Percentiles rank a stretch among this genome's conserved stretches.
phyloP scores from a whole-genome alignment of 2,113 vertebrate genomes.

The Sorex fumeus region DNA sequence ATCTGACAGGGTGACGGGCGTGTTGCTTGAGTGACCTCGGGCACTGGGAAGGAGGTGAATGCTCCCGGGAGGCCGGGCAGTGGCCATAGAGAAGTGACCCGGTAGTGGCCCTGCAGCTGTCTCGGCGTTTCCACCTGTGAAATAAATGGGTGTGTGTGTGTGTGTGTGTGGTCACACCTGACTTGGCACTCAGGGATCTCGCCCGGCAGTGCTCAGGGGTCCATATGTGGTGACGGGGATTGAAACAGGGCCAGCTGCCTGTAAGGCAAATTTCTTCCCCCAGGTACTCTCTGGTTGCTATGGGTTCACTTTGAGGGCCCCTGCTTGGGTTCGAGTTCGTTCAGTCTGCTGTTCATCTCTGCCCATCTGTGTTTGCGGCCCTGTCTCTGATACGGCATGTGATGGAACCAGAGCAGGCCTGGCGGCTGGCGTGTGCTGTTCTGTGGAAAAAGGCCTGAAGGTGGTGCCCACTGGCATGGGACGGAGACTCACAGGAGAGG shows the following conservation, averaged over 20 bases:
- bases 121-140: neutral
- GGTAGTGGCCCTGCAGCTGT: neutral
- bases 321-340: neutral
- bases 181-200: too few relatives aligned
- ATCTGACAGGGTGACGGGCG: conserved; percentile 34
- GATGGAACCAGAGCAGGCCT: too few relatives aligned
- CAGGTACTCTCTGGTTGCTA: neutral
- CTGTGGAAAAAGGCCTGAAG: neutral
- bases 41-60: neutral
- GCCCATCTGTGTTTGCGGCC: neutral
- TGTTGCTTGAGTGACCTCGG: conserved; percentile 30
- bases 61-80: neutral
- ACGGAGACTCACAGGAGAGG: too few relatives aligned
- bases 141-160: neutral
- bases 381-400: neutral
- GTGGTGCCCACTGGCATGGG: neutral
- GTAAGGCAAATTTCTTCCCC: too few relatives aligned
- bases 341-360: conserved; percentile 17
- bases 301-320: neutral
- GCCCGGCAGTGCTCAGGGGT: too few relatives aligned
- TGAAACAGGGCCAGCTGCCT: too few relatives aligned
- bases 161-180: too few relatives aligned
- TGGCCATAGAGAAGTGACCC: neutral
- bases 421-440: too few relatives aligned
- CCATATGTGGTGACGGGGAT: too few relatives aligned